These are phyloP conservation scores for Lucilia sericata DNA, from an alignment of 1,140 invertebrate genomes.

Conservation along the genomic window DNA sequence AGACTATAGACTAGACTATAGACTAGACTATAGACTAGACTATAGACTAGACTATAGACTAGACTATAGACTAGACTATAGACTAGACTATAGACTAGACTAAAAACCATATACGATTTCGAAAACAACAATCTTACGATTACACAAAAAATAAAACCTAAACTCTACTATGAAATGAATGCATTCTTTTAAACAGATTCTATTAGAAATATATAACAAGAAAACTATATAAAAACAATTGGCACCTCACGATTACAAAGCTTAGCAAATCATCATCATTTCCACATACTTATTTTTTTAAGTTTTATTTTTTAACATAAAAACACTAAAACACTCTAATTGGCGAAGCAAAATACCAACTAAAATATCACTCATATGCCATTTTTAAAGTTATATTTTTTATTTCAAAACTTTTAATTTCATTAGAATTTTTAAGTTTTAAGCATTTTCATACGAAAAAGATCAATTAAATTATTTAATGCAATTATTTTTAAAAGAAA, in stretches of 20 bases:
- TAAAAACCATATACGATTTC: no score
- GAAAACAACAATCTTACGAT: no score
- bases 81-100: no score
- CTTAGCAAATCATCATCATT: conserved; percentile 39
- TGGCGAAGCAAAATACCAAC: conserved; percentile 34
- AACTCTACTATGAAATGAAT: not conserved
- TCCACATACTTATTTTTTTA: not conserved
- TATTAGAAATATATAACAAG: not conserved
- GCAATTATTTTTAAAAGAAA: not conserved
- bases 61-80: no score
- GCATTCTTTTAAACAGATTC: conserved; percentile 7
- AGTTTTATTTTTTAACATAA: not conserved
- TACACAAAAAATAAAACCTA: no score
- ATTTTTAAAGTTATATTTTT: conserved; percentile 35
- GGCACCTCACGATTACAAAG: not conserved
- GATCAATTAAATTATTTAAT: conserved; percentile 61
- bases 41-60: no score
- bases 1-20: no score
- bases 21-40: no score
- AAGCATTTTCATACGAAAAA: conserved; percentile 6
- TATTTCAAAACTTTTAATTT: conserved; percentile 24
- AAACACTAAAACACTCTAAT: conserved; percentile 34
- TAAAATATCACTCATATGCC: conserved; percentile 25
- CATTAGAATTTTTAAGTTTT: not conserved
- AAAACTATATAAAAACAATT: conserved; percentile 20